A percentile compares a stretch with the other conserved stretches of the same genome.
Conservation (phyloP, 2,888 invertebrate species). For the Laothoe populi region DNA sequence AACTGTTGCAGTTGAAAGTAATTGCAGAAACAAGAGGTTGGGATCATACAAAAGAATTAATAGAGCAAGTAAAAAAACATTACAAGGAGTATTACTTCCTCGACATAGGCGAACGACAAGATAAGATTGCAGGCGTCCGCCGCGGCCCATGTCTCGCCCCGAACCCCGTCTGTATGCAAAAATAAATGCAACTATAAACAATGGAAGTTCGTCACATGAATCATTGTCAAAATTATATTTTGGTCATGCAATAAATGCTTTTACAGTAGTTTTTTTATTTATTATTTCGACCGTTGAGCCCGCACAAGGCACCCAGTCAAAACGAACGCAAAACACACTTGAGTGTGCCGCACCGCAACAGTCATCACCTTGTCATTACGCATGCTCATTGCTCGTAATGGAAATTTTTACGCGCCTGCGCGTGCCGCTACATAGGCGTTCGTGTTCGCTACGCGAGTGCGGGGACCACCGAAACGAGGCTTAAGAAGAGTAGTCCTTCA, state of each 20-base stretch:
- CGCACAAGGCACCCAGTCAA: too few relatives aligned
- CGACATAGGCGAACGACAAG: slow-evolving; percentile 54
- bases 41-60: slow-evolving; percentile 87
- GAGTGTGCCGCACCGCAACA: too few relatives aligned
- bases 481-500: too few relatives aligned
- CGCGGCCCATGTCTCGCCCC: slow-evolving; percentile 76
- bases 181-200: slow-evolving; percentile 44
- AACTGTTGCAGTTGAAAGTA: slow-evolving; percentile 88
- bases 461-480: too few relatives aligned
- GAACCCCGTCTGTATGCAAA: slow-evolving; percentile 77
- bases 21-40: slow-evolving; percentile 94
- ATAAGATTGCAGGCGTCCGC: slow-evolving; percentile 51
- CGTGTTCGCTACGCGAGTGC: too few relatives aligned
- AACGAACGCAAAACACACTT: too few relatives aligned
- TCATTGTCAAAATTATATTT: background rate
- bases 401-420: too few relatives aligned
- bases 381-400: too few relatives aligned
- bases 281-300: too few relatives aligned
- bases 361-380: too few relatives aligned
- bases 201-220: background rate
- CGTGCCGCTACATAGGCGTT: too few relatives aligned
- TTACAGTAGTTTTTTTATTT: background rate
- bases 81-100: slow-evolving; percentile 86
- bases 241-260: slow-evolving; percentile 1
- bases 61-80: slow-evolving; percentile 76